These are phyloP conservation scores for Xylocampa areola DNA, from an alignment of 2,888 invertebrate species.

Conservation along the genomic window DNA sequence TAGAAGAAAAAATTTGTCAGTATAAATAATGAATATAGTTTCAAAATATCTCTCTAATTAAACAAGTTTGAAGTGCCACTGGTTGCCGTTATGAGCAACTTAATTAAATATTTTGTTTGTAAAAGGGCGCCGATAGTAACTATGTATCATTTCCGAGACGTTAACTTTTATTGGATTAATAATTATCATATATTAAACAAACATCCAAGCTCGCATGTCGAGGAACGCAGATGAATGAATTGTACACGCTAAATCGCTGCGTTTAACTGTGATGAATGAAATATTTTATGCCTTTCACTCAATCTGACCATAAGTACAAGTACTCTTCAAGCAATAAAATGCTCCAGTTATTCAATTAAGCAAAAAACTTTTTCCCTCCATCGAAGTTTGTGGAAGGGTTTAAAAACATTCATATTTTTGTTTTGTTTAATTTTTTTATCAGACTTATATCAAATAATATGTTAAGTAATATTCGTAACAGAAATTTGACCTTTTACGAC, in stretches of 20 bases:
- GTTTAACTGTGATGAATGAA: slow-evolving; percentile 29
- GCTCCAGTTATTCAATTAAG: slow-evolving; percentile 21
- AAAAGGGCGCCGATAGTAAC: slow-evolving; percentile 72
- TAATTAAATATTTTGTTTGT: slow-evolving; percentile 75
- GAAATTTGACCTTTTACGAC: slow-evolving; percentile 29
- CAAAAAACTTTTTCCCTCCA: slow-evolving; percentile 23
- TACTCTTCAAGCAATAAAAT: slow-evolving; percentile 24
- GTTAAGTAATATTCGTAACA: slow-evolving; percentile 40
- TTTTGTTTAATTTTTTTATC: slow-evolving; percentile 15
- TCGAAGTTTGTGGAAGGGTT: slow-evolving; percentile 22
- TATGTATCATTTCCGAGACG: slow-evolving; percentile 78
- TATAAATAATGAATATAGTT: slow-evolving; percentile 43
- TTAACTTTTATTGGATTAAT: slow-evolving; percentile 77
- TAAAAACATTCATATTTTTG: slow-evolving; percentile 5
- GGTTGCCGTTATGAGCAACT: slow-evolving; percentile 61
- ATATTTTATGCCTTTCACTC: slow-evolving; percentile 33
- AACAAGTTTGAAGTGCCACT: slow-evolving; percentile 64
- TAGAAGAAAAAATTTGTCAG: slow-evolving; percentile 10
- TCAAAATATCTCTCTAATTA: slow-evolving; percentile 45
- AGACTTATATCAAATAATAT: slow-evolving; percentile 26
- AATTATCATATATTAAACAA: slow-evolving; percentile 60
- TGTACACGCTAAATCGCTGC: slow-evolving; percentile 22
- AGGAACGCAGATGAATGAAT: slow-evolving; percentile 18
- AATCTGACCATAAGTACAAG: slow-evolving; percentile 20
- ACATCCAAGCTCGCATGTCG: slow-evolving; percentile 44